Evolutionary conservation across 2,888 invertebrate genomes (phyloP), one percentile per base, ranked within the genome.

Genomic region (Thereva nobilitata): DNA sequence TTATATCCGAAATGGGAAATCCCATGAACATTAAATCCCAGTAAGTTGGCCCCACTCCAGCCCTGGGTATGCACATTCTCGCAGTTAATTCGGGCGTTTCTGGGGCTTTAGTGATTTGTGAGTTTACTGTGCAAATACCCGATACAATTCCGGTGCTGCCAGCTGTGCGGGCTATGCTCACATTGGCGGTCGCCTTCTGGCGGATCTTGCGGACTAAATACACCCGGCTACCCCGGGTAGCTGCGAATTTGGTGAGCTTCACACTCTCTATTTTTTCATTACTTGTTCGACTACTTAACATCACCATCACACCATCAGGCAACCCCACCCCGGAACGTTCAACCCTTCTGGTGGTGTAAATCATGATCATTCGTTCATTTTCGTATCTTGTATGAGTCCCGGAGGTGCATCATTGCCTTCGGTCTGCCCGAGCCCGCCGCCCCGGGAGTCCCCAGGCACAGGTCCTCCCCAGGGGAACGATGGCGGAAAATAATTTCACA

Each of bases 401-500:
- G n/a, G 34, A 47, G 47, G 47, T 47, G 47, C 47, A 10, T 12
- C 47, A 47, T n/a, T 61, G 50, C 61, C 61, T 50, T 61, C 40
- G 49, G 61, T 61, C 50, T 61, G 42, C 61, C 61, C 50, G 23
- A 40, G 34, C 50, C 23, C 5, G 9, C 0, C 37, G 9, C 55
- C 8, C 55, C 54, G 6, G 50, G 40, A 50, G 34, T 50, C 50
- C 50, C 40, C 23, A 23, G 23, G 23, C 23, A 23, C 23, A 23
- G 23, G 23, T 23, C 12, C 9, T 49, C 9, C 34, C 49, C 38
- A 41, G 50, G 40, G 61, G 50, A 50, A 61, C 50, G 61, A 42
- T 50, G 50, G 61, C 61, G 61, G 61, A 61, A 61, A 61, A 61
- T 41, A 61, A 61, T 61, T 61, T 61, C 61, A 61, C 61, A 61